phyloP scores from a whole-genome alignment of 1,140 invertebrate genomes.

The Samia ricini region DNA sequence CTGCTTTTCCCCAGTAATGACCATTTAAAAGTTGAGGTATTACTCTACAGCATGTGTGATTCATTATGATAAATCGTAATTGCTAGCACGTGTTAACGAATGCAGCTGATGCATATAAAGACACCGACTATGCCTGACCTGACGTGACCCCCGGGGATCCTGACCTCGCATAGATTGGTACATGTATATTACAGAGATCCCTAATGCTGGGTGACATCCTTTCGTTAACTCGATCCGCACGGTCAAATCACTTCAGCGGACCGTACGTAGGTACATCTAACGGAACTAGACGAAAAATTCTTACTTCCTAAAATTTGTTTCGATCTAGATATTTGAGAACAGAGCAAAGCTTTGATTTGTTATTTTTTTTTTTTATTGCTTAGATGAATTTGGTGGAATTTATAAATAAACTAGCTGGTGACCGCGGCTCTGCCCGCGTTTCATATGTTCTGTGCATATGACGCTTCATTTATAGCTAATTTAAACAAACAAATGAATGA shows the following conservation, averaged over 20 bases:
- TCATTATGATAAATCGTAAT: conserved; percentile 1
- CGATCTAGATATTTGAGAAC: too few species aligned
- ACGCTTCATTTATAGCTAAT: too few species aligned
- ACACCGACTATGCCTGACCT: conserved; percentile 22
- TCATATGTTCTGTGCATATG: too few species aligned
- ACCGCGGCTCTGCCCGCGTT: too few species aligned
- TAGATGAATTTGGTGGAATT: too few species aligned
- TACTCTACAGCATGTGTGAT: neutral
- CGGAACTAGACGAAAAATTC: neutral
- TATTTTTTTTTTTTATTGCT: too few species aligned
- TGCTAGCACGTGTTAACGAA: conserved; percentile 23
- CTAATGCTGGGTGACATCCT: conserved; percentile 27
- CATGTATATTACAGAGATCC: neutral
- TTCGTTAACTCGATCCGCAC: conserved; percentile 44
- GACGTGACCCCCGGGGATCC: conserved; percentile 24
- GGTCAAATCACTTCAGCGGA: conserved; percentile 30
- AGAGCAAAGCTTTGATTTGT: too few species aligned
- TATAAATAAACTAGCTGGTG: too few species aligned
- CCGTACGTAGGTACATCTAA: neutral
- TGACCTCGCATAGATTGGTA: neutral
- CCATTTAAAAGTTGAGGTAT: neutral
- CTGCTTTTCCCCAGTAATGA: neutral
- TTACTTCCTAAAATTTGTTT: too few species aligned
- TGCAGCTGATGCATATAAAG: conserved; percentile 44
- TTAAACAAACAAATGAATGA: too few species aligned